Evolutionary conservation across 2,113 vertebrate genomes (phyloP).

Genomic region (Eulemur rufifrons): DNA sequence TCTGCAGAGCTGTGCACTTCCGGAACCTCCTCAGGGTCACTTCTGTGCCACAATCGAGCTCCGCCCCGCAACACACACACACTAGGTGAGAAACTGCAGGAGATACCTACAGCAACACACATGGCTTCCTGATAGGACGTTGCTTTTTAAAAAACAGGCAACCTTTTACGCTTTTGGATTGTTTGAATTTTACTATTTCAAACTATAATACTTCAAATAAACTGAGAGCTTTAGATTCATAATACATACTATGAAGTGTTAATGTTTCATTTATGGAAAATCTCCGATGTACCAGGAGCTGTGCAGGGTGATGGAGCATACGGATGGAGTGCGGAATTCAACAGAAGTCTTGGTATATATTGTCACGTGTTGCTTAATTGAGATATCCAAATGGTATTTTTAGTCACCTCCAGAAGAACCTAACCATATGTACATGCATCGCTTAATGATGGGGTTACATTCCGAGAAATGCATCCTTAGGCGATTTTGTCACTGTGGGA

Average conservation of each 20-base stretch:
- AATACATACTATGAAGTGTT: not conserved
- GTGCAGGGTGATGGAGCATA: no score
- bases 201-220: not conserved
- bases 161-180: not conserved
- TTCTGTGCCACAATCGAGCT: not conserved
- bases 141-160: not conserved
- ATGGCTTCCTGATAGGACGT: not conserved
- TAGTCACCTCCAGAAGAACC: not conserved
- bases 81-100: not conserved
- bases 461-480: not conserved
- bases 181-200: not conserved
- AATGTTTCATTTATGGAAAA: not conserved
- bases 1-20: not conserved
- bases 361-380: not conserved
- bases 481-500: not conserved
- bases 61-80: rapidly evolving
- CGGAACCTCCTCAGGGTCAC: not conserved
- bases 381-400: not conserved
- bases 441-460: not conserved
- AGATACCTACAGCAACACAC: not conserved
- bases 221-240: not conserved
- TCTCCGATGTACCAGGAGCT: not conserved
- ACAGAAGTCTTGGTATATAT: not conserved
- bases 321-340: not conserved
- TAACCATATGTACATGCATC: not conserved